Evolutionary conservation across 30 jellyfish, hydroid and myxozoan genomes (phyloP).

Genomic region (Cassiopea xamachana): DNA sequence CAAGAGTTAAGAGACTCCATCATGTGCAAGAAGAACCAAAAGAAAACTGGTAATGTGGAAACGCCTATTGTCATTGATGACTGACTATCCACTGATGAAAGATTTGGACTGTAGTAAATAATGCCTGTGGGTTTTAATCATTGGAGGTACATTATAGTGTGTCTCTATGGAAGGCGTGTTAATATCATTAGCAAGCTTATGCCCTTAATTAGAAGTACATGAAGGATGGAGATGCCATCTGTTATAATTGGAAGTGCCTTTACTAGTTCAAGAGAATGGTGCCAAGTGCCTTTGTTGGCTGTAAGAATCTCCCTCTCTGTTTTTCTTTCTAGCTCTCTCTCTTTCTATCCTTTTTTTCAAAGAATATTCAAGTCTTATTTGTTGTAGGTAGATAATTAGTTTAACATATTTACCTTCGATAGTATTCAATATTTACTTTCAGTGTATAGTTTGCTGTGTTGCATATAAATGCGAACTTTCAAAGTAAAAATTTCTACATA

Average conservation of each 20-base stretch:
- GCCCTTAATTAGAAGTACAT: background rate
- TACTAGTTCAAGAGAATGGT: background rate
- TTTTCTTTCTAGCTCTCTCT: too few relatives aligned
- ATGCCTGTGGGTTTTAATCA: background rate
- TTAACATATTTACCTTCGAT: too few relatives aligned
- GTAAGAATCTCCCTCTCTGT: too few relatives aligned
- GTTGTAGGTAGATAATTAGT: background rate
- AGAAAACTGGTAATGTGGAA: conserved; percentile 64
- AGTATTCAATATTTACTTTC: background rate
- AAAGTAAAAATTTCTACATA: too few relatives aligned
- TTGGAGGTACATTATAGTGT: background rate
- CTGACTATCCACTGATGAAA: conserved; percentile 22
- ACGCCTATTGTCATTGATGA: conserved; percentile 84
- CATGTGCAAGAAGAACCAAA: conserved; percentile 79
- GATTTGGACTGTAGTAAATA: background rate
- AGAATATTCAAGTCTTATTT: background rate
- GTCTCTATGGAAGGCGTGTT: background rate
- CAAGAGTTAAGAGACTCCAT: conserved; percentile 95
- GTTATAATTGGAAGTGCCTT: background rate
- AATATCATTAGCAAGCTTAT: background rate
- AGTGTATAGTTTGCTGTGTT: background rate
- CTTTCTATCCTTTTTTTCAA: too few relatives aligned
- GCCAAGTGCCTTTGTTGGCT: too few relatives aligned
- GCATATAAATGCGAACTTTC: too few relatives aligned
- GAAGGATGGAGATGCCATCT: background rate